Percentiles rank a stretch among this genome's conserved stretches.
These are phyloP conservation scores for Microplitis mediator DNA, from an alignment of 1,140 invertebrate species.

Conservation along the genomic window DNA sequence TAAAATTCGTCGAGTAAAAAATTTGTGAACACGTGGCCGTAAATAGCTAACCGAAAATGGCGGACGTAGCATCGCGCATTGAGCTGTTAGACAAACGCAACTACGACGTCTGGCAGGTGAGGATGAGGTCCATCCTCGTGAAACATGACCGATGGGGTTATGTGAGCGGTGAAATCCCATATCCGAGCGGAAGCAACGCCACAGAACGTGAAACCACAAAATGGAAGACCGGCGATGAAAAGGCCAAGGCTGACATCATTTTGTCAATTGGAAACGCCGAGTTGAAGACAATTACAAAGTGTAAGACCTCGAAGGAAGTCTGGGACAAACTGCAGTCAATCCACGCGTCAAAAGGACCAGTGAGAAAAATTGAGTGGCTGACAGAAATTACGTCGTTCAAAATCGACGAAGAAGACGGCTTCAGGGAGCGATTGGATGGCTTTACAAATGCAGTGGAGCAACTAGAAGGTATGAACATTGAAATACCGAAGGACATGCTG, in stretches of 20 bases:
- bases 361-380: constrained; percentile 13
- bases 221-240: constrained; percentile 25
- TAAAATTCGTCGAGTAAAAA: not conserved
- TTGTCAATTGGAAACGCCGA: constrained; percentile 30
- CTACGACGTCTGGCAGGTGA: not conserved
- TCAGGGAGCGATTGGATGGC: not conserved
- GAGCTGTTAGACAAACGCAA: not conserved
- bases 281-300: constrained; percentile 27
- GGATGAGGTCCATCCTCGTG: not conserved
- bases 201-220: not conserved
- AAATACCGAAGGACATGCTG: constrained; percentile 5
- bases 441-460: constrained; percentile 1
- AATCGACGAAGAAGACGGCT: constrained; percentile 4
- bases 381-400: constrained; percentile 7
- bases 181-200: no score
- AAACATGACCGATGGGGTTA: not conserved
- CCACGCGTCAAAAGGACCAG: constrained; percentile 24
- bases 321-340: constrained; percentile 25
- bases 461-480: not conserved
- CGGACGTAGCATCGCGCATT: not conserved
- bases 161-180: no score
- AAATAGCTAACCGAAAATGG: not conserved
- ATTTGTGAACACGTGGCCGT: not conserved
- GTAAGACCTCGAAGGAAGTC: constrained; percentile 12
- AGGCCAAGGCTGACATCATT: constrained; percentile 34